phyloP scores from a whole-genome alignment of 2,113 vertebrate genomes.

The Microtus oregoni region DNA sequence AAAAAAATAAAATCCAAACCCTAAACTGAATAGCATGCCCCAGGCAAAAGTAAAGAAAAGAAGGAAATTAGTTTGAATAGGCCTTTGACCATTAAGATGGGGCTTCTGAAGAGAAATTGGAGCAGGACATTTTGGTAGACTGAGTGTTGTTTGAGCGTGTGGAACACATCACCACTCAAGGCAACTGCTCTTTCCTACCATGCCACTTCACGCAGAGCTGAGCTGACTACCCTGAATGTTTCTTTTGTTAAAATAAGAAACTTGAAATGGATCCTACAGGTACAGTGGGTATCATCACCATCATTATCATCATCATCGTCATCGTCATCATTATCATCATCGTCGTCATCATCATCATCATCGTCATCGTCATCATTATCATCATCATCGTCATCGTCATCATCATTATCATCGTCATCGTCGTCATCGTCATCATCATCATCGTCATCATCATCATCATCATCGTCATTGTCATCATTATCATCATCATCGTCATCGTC shows the following conservation, averaged over 20 bases:
- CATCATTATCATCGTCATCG: no score
- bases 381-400: no score
- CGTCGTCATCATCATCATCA: no score
- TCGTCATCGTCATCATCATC: no score
- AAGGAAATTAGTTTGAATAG: slow-evolving; percentile 44
- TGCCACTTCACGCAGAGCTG: not conserved
- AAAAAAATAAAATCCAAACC: not conserved
- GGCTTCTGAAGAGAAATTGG: slow-evolving; percentile 41
- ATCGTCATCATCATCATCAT: no score
- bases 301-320: no score
- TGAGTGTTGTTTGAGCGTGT: not conserved
- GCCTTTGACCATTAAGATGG: not conserved
- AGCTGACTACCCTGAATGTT: not conserved
- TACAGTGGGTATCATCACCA: no score
- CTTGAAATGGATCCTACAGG: slow-evolving; percentile 14
- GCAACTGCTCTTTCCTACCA: not conserved
- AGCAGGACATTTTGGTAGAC: not conserved
- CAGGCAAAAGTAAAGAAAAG: slow-evolving; percentile 8
- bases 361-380: no score
- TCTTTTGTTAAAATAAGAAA: slow-evolving; percentile 39
- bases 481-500: not conserved
- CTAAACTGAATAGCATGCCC: not conserved
- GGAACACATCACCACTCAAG: not conserved
- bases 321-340: no score
- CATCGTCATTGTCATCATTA: no score